phyloP scores from a whole-genome alignment of 2,888 invertebrate species.

The Buathra laborator region DNA sequence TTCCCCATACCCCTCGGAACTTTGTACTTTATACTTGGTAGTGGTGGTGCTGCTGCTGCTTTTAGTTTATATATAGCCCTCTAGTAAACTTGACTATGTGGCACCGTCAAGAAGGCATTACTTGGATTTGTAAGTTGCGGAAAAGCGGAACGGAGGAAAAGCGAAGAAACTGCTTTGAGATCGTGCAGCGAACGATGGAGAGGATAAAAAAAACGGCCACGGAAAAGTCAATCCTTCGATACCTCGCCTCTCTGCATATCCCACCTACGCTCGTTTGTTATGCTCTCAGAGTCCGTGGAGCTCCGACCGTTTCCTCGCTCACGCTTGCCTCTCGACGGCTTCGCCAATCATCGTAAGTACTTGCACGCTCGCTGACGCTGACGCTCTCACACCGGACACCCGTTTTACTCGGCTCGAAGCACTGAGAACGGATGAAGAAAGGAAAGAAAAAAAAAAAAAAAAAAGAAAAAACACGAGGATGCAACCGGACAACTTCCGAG shows the following conservation, averaged over 20 bases:
- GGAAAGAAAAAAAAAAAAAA: slow-evolving; percentile 34
- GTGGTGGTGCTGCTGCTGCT: slow-evolving; percentile 24
- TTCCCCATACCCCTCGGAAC: slow-evolving; percentile 74
- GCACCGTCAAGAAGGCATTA: slow-evolving; percentile 75
- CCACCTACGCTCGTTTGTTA: slow-evolving; percentile 67
- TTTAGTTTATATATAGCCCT: slow-evolving; percentile 54
- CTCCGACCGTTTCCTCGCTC: slow-evolving; percentile 26
- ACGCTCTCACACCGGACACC: slow-evolving; percentile 59
- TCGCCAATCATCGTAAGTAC: slow-evolving; percentile 74
- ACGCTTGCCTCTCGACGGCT: slow-evolving; percentile 45
- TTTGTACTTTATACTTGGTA: slow-evolving; percentile 75
- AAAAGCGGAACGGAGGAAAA: slow-evolving; percentile 39
- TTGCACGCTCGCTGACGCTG: slow-evolving; percentile 61
- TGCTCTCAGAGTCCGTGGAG: slow-evolving; percentile 71
- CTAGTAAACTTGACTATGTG: slow-evolving; percentile 73
- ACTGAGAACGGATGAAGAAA: slow-evolving; percentile 28
- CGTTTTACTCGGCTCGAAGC: slow-evolving; percentile 59
- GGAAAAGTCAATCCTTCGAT: slow-evolving; percentile 76
- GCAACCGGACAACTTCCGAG: slow-evolving; percentile 59
- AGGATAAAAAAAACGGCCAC: neutral
- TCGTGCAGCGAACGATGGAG: neutral
- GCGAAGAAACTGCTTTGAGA: slow-evolving; percentile 26
- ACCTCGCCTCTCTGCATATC: slow-evolving; percentile 67
- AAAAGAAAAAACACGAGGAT: slow-evolving; percentile 53
- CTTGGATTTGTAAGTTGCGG: slow-evolving; percentile 81